These are phyloP conservation scores for Caenorhabditis sp. DNA, from an alignment of 2,888 invertebrate species.

Conservation along the genomic window DNA sequence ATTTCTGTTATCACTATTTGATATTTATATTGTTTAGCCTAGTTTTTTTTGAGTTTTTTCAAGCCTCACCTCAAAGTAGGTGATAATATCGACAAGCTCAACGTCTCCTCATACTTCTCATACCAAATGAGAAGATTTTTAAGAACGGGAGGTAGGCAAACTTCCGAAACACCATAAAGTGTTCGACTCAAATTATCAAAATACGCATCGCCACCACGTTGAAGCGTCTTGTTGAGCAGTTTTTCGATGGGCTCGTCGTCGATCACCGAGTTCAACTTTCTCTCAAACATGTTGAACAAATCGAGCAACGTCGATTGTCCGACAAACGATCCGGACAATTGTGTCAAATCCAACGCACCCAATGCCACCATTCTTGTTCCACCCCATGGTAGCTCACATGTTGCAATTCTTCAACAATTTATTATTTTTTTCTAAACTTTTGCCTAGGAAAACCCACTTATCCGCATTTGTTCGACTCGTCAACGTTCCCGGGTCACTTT, in stretches of 20 bases:
- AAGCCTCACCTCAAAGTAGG: constrained; percentile 21
- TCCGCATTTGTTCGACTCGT: constrained; percentile 41
- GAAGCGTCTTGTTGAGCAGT: constrained; percentile 90
- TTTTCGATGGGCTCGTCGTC: constrained; percentile 92
- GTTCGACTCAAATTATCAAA: constrained; percentile 78
- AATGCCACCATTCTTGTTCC: constrained; percentile 57
- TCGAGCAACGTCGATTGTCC: constrained; percentile 89
- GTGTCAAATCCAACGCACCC: constrained; percentile 54
- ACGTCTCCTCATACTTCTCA: constrained; percentile 50
- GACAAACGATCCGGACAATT: constrained; percentile 84
- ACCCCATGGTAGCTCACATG: constrained; percentile 67
- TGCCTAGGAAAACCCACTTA: constrained; percentile 36
- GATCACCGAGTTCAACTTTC: constrained; percentile 93
- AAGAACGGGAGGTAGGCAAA: constrained; percentile 92
- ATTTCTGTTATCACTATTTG: not conserved
- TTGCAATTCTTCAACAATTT: constrained; percentile 41
- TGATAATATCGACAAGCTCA: constrained; percentile 19
- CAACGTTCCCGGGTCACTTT: constrained; percentile 56
- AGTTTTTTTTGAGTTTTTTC: not conserved
- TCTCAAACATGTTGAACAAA: constrained; percentile 90
- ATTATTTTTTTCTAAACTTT: not conserved
- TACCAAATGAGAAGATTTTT: constrained; percentile 94
- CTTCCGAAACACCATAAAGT: constrained; percentile 79
- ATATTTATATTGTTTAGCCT: not conserved
- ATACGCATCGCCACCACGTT: constrained; percentile 92